A percentile compares a stretch with the other conserved stretches of the same genome.
Evolutionary conservation across 2,797 vertebrate species (phyloP).

Genomic region (Microhierax caerulescens): DNA sequence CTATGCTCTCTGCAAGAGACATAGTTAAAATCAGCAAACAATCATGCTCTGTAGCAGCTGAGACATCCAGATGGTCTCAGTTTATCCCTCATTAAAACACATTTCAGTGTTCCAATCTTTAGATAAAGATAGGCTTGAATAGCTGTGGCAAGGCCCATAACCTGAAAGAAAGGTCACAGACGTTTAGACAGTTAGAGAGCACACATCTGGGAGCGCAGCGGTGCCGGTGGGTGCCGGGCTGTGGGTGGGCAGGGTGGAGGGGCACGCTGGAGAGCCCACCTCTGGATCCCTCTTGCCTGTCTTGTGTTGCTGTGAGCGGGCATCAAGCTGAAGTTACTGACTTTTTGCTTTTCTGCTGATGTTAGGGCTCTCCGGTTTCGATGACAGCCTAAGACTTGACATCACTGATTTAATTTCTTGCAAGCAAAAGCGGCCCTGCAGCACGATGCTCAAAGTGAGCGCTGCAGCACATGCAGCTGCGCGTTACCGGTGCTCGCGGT

Average conservation of each 20-base stretch:
- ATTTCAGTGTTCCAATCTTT: constrained; percentile 46
- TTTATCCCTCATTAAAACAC: constrained; percentile 66
- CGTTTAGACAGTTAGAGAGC: background rate
- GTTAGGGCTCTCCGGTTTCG: accelerated
- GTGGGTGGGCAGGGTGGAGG: accelerated
- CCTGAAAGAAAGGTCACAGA: background rate
- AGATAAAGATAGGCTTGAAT: constrained; percentile 36
- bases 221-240: background rate
- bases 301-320: accelerated
- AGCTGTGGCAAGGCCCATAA: constrained; percentile 10
- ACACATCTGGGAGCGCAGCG: background rate
- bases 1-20: constrained; percentile 1
- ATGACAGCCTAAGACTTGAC: accelerated
- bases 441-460: accelerated
- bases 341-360: background rate
- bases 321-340: background rate
- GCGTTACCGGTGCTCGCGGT: accelerated
- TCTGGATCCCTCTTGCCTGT: background rate
- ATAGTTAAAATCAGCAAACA: constrained; percentile 50
- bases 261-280: accelerated
- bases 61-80: constrained; percentile 65
- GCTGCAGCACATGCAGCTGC: accelerated
- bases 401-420: accelerated
- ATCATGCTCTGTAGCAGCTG: constrained; percentile 40
- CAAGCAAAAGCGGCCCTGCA: background rate